Percentiles rank a stretch among this genome's conserved stretches.
Conservation (phyloP, 2,888 invertebrate genomes). For the Cinara cedri region DNA sequence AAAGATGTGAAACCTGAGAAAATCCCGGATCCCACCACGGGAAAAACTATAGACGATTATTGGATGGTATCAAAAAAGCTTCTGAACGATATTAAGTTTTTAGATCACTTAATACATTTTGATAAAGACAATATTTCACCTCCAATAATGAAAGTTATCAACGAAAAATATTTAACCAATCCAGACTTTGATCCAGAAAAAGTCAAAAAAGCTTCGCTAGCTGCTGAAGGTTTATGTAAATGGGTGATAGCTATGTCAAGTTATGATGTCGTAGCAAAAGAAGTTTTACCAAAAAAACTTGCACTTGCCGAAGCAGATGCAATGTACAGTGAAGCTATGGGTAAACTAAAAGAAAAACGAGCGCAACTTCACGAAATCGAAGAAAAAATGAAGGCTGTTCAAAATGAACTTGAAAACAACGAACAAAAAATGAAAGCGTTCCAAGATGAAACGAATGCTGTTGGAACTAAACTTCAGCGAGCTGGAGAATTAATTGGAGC, state of each 20-base stretch:
- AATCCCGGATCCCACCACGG: slow-evolving; percentile 80
- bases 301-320: slow-evolving; percentile 87
- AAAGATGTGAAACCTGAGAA: slow-evolving; percentile 90
- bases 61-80: slow-evolving; percentile 91
- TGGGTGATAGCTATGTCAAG: slow-evolving; percentile 96
- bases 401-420: slow-evolving; percentile 80
- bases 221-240: slow-evolving; percentile 89
- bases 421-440: slow-evolving; percentile 65
- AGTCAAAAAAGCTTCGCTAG: slow-evolving; percentile 82
- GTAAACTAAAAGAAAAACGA: slow-evolving; percentile 67
- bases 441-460: slow-evolving; percentile 42
- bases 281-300: slow-evolving; percentile 90
- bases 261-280: slow-evolving; percentile 90
- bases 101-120: slow-evolving; percentile 83
- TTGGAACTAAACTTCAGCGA: slow-evolving; percentile 80
- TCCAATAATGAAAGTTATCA: slow-evolving; percentile 80
- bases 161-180: slow-evolving; percentile 79
- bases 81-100: slow-evolving; percentile 88
- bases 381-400: slow-evolving; percentile 71
- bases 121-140: slow-evolving; percentile 94
- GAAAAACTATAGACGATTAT: slow-evolving; percentile 83
- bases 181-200: slow-evolving; percentile 92
- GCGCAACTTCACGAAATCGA: slow-evolving; percentile 64
- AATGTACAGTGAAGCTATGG: slow-evolving; percentile 75
- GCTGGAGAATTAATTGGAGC: slow-evolving; percentile 93